phyloP scores from a whole-genome alignment of 53 echinoderm and acorn worm genomes.

The Arbacia lixula region DNA sequence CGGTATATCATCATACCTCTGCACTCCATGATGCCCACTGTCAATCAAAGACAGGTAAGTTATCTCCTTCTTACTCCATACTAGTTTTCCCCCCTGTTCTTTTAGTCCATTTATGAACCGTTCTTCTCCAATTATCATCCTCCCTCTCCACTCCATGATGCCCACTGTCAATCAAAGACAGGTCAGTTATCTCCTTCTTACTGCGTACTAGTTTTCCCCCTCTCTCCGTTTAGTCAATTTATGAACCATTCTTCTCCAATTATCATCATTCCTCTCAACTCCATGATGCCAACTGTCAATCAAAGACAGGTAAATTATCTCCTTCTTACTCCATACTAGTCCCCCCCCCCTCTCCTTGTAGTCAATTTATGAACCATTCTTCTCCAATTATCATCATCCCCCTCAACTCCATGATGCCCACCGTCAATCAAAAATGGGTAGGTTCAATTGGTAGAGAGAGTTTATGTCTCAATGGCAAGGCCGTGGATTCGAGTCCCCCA shows the following conservation, averaged over 20 bases:
- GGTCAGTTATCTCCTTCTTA: constrained; percentile 48
- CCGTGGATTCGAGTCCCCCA: no score
- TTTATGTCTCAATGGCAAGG: no score
- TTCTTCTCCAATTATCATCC: no score
- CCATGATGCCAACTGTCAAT: constrained; percentile 91
- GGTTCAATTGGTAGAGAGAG: no score
- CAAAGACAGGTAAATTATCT: constrained; percentile 73
- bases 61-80: background rate
- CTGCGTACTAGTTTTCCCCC: no score
- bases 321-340: background rate
- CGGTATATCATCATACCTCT: constrained; percentile 90
- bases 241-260: no score
- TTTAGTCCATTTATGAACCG: no score
- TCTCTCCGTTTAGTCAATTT: no score
- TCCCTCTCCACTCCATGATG: constrained; percentile 99
- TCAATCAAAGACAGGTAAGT: constrained; percentile 87
- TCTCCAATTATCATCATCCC: constrained; percentile 87
- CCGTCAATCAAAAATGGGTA: constrained; percentile 82
- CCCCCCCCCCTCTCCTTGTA: no score
- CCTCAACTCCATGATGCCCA: constrained; percentile 92
- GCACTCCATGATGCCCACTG: constrained; percentile 97
- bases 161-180: constrained; percentile 91
- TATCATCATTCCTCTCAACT: constrained; percentile 86
- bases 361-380: no score
- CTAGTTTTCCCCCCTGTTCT: no score